phyloP scores from a whole-genome alignment of 2,113 vertebrate genomes.

The Phyllopteryx taeniolatus region DNA sequence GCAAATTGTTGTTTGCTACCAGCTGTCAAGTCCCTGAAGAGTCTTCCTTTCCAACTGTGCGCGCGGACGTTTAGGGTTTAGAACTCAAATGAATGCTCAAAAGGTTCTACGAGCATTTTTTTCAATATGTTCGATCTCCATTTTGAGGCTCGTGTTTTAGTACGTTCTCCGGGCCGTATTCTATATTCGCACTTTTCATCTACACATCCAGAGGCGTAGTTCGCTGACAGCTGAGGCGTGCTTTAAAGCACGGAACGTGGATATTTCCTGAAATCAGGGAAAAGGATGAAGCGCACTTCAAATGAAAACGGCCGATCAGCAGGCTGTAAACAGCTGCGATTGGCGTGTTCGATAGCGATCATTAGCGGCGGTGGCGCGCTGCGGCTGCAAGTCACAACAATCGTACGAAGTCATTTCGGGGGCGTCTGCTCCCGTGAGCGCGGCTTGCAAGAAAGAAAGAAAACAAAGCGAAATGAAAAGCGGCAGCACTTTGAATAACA shows the following conservation, averaged over 20 bases:
- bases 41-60: constrained; percentile 33
- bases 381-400: no score
- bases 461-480: neutral
- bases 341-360: neutral
- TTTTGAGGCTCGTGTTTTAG: no score
- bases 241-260: no score
- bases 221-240: no score
- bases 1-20: constrained; percentile 8
- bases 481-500: neutral
- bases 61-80: constrained; percentile 42
- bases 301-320: neutral
- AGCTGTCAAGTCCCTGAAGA: constrained; percentile 45
- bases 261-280: no score
- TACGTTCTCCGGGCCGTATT: no score
- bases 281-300: no score
- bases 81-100: no score
- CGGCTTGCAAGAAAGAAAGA: neutral
- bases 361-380: neutral
- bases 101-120: no score
- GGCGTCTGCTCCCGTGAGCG: neutral
- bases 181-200: no score
- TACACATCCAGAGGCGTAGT: no score
- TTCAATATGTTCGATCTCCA: no score
- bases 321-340: neutral
- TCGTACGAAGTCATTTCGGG: neutral